Conservation (phyloP, 2,113 vertebrate species). For the cattle (Bos taurus) region ARS-UCD2.0 NC_037332.1:101276501-101277000, state of each 20-base stretch:
- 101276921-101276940: no score
- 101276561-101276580: not conserved
- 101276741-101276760: not conserved
- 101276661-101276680: not conserved
- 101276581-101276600: not conserved
- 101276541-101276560: not conserved
- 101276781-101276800: not conserved
- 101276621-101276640: not conserved
- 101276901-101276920: no score
- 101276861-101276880: no score
- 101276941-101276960: fast-evolving
- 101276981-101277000: no score
- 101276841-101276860: not conserved
- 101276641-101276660: not conserved
- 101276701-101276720: not conserved
- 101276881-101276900: no score
- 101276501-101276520: not conserved
- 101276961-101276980: no score
- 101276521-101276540: not conserved
- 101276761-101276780: not conserved
- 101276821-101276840: not conserved
- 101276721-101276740: not conserved
- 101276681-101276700: not conserved
- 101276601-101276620: not conserved
- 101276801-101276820: not conserved